These are phyloP conservation scores for Eueremaeus valkanovi DNA, from an alignment of 2,888 invertebrate genomes.

Conservation along the genomic window DNA sequence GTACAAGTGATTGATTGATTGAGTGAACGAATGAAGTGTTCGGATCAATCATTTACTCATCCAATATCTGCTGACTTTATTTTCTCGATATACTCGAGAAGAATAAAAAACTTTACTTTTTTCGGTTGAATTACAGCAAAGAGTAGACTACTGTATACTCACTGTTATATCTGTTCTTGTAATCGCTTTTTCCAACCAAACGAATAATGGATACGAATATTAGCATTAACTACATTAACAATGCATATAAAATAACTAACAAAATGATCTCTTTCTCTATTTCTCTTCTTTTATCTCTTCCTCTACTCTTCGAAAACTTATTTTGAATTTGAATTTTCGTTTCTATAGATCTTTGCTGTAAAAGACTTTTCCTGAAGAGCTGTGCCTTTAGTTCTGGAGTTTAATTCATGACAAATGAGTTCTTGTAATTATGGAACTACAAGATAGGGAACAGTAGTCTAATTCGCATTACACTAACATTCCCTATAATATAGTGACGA, in stretches of 20 bases:
- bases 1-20: no score
- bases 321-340: no score
- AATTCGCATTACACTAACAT: not conserved
- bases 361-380: not conserved
- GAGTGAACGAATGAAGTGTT: no score
- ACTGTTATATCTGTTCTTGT: not conserved
- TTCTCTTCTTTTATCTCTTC: not conserved
- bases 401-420: conserved; percentile 3
- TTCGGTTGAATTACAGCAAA: not conserved
- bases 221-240: not conserved
- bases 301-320: not conserved
- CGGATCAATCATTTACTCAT: no score
- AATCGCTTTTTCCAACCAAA: not conserved
- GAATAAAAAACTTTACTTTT: not conserved
- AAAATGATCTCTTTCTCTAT: not conserved
- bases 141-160: no score
- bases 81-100: no score
- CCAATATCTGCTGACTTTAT: no score
- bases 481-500: no score
- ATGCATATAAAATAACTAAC: conserved; percentile 15
- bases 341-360: no score
- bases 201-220: not conserved
- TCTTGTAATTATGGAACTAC: not conserved
- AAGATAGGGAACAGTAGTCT: not conserved
- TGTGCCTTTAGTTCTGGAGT: not conserved